Evolutionary conservation across 2,888 invertebrate species (phyloP), one percentile per base, ranked within the genome.

Genomic region (Muscina levida): DNA sequence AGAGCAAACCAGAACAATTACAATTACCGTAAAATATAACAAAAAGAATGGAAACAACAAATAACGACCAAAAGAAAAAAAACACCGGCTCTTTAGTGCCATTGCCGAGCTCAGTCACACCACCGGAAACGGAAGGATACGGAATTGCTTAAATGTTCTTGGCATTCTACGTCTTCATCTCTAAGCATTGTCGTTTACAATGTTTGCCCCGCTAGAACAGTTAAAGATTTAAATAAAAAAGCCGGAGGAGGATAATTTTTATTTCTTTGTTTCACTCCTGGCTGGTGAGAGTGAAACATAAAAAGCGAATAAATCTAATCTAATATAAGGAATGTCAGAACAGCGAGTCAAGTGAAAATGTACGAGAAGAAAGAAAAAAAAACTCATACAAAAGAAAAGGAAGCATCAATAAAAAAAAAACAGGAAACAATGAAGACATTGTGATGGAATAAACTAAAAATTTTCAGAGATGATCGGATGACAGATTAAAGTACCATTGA

Each of bases 381-480:
- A 37, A 39, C 39, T 59, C 37, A 22, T 22, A 17, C 39, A 15
- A 19, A 59, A 19, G 37, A 59, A 37, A 59, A n/a, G 59, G 59
- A 59, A 59, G 17, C 59, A 39, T 59, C 59, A 59, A 59, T 59
- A 59, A 59, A 57, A 53, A 26, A n/a, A n/a, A n/a, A n/a, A n/a
- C n/a, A 57, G 57, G 57, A 57, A 57, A 57, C 57, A 57, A 57
- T 57, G 8, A 26, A 57, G 57, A 31, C 57, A 31, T 26, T 31
- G 15, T 26, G 10, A 22, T 48, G 8, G 2, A 48, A 48, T 19
- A 48, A n/a, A n/a, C n/a, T n/a, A n/a, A n/a, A n/a, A n/a, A n/a
- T n/a, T n/a, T n/a, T n/a, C n/a, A n/a, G n/a, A n/a, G n/a, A n/a
- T n/a, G n/a, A n/a, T n/a, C n/a, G n/a, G n/a, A n/a, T n/a, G n/a